Evolutionary conservation across 1,140 invertebrate genomes (phyloP).

Genomic region (Pseudomyrmex pallidus): DNA sequence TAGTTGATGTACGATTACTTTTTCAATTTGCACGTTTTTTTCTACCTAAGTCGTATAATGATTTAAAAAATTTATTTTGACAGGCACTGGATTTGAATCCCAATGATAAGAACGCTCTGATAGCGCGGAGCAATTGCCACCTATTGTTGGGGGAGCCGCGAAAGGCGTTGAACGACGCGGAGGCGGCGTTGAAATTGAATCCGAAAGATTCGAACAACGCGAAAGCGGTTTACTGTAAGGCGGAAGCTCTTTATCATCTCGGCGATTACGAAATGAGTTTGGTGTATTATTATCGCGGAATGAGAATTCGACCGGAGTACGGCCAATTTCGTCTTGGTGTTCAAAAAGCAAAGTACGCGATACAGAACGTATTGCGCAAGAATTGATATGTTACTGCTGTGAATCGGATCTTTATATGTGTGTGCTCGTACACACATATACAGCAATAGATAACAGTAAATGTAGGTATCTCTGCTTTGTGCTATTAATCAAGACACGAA

Average conservation of each 20-base stretch:
- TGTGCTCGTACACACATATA: no score
- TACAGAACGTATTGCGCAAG: conserved; percentile 90
- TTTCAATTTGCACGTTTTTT: neutral
- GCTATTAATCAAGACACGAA: no score
- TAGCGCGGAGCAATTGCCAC: conserved; percentile 95
- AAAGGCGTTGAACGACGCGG: conserved; percentile 93
- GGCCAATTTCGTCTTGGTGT: conserved; percentile 95
- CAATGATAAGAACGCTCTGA: conserved; percentile 93
- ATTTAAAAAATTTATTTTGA: conserved; percentile 74
- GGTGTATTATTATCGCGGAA: conserved; percentile 95
- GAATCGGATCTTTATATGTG: no score
- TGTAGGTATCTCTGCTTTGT: no score
- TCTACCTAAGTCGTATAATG: no score
- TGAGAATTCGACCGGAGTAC: conserved; percentile 93
- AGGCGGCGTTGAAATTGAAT: conserved; percentile 88
- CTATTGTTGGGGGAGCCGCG: conserved; percentile 94
- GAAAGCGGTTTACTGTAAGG: conserved; percentile 95
- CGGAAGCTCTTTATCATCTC: conserved; percentile 95
- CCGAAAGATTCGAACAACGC: conserved; percentile 91
- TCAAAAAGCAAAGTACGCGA: conserved; percentile 97
- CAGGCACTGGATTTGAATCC: conserved; percentile 95
- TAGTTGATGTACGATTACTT: neutral
- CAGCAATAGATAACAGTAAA: no score
- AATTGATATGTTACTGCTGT: neutral
- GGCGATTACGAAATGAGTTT: conserved; percentile 97